These are phyloP conservation scores for Chydorus sphaericus DNA, from an alignment of 2,888 invertebrate genomes.

Conservation along the genomic window DNA sequence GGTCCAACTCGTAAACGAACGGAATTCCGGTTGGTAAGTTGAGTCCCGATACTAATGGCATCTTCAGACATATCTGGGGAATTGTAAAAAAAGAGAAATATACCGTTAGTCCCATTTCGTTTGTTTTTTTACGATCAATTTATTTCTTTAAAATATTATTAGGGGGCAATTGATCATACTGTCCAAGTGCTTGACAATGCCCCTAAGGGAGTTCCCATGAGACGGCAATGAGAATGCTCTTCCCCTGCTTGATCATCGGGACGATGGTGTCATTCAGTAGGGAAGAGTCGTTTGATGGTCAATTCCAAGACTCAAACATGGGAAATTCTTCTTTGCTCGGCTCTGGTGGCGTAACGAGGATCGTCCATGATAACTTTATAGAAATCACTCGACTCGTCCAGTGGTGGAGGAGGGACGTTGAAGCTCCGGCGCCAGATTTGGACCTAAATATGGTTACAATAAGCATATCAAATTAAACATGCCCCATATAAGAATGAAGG, in stretches of 20 bases:
- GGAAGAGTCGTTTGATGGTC: constrained; percentile 69
- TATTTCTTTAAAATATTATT: no score
- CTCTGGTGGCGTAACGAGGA: constrained; percentile 47
- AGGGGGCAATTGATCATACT: no score
- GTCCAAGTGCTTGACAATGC: constrained; percentile 73
- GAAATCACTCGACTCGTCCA: constrained; percentile 58
- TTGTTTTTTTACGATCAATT: no score
- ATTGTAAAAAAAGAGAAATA: no score
- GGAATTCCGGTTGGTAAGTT: constrained; percentile 69
- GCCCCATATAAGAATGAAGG: no score
- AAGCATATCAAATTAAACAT: neutral
- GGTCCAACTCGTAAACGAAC: constrained; percentile 59
- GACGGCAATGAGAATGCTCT: constrained; percentile 65
- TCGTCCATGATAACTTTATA: constrained; percentile 60
- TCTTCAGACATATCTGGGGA: constrained; percentile 47
- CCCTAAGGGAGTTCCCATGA: constrained; percentile 72
- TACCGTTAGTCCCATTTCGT: no score
- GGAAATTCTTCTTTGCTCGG: constrained; percentile 57
- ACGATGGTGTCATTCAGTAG: constrained; percentile 71
- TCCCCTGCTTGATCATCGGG: constrained; percentile 65
- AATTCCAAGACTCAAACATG: constrained; percentile 67
- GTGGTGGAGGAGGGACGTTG: constrained; percentile 64
- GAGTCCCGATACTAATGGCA: constrained; percentile 53
- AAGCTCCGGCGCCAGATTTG: constrained; percentile 75
- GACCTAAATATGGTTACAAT: constrained; percentile 35